Percentiles rank a stretch among this genome's conserved stretches.
phyloP scores from a whole-genome alignment of 2,797 vertebrate species.

The Cirrhinus molitorella region DNA sequence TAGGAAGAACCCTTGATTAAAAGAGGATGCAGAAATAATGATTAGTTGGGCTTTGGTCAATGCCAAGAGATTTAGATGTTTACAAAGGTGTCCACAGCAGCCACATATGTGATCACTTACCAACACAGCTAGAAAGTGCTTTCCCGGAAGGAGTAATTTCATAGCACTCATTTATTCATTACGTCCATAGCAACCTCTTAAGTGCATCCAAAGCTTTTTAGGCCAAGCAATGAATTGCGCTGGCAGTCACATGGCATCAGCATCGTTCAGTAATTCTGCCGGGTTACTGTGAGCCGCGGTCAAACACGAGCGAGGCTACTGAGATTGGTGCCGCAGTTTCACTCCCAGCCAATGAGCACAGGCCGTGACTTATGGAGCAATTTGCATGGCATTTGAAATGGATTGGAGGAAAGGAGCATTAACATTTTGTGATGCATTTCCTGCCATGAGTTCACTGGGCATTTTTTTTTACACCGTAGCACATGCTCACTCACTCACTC shows the following conservation, averaged over 20 bases:
- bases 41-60: constrained; percentile 45
- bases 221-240: constrained; percentile 63
- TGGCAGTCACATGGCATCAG: constrained; percentile 58
- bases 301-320: constrained; percentile 32
- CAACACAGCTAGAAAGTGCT: constrained; percentile 57
- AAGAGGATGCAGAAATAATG: constrained; percentile 42
- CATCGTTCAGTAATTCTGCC: constrained; percentile 54
- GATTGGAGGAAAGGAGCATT: constrained; percentile 40
- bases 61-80: constrained; percentile 54
- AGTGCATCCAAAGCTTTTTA: constrained; percentile 66
- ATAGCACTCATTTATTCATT: constrained; percentile 68
- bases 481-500: constrained; percentile 30
- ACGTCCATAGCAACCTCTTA: constrained; percentile 62
- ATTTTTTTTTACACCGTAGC: constrained; percentile 4
- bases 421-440: constrained; percentile 47
- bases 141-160: constrained; percentile 62
- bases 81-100: constrained; percentile 58
- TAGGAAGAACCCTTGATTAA: constrained; percentile 12
- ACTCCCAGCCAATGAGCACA: constrained; percentile 41
- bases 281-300: constrained; percentile 45
- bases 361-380: constrained; percentile 48
- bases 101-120: constrained; percentile 58
- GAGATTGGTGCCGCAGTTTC: constrained; percentile 28
- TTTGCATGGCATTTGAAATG: constrained; percentile 52
- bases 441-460: constrained; percentile 18